These are phyloP conservation scores for Holothuria glaberrima DNA, from an alignment of 35 echinoderm and acorn worm species.

Conservation along the genomic window DNA sequence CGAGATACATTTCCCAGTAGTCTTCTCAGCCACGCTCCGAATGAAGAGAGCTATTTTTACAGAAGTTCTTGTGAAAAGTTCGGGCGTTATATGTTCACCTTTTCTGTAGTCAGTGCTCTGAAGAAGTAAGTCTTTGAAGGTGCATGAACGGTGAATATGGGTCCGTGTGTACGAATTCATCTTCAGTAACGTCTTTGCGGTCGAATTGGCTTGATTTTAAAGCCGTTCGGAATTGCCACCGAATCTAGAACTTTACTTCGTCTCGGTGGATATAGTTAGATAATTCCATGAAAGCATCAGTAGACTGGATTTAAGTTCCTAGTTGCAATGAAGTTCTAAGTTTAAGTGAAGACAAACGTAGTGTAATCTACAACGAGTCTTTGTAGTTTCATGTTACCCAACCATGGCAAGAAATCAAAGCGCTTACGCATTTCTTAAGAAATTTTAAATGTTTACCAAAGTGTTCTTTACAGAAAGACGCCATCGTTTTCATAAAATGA, in stretches of 20 bases:
- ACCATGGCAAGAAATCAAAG: neutral
- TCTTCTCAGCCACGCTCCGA: neutral
- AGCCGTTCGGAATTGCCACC: too few species aligned
- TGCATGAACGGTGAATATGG: neutral
- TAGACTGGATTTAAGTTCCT: too few species aligned
- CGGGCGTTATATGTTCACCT: neutral
- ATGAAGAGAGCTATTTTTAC: neutral
- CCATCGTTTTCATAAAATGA: slow-evolving; percentile 25
- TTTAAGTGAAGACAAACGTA: neutral
- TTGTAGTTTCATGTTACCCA: neutral
- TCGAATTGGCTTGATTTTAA: too few species aligned
- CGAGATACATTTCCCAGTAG: slow-evolving; percentile 8
- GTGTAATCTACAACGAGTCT: neutral
- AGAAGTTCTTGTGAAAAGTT: neutral
- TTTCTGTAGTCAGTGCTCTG: neutral
- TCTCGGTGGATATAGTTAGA: neutral
- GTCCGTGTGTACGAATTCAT: neutral
- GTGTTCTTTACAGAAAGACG: neutral
- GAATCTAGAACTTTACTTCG: too few species aligned
- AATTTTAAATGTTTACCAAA: neutral
- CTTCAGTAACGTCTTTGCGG: slow-evolving; percentile 7
- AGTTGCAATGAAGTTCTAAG: neutral
- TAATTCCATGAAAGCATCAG: neutral
- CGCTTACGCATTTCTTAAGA: neutral
- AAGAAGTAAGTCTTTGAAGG: neutral